Evolutionary conservation across 2,888 invertebrate species (phyloP).

Genomic region (Oligia fasciuncula): DNA sequence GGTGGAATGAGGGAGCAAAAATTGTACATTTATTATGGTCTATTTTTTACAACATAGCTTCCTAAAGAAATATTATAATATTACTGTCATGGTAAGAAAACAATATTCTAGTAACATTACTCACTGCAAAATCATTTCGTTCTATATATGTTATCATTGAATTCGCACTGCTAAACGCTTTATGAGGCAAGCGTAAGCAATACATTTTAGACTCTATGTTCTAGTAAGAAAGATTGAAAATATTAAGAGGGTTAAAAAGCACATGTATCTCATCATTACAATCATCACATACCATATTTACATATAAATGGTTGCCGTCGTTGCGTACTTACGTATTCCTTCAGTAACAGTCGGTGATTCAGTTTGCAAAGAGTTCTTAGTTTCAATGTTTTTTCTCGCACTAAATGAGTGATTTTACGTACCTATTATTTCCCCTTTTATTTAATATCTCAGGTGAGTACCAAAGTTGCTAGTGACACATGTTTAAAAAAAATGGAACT

Average conservation of each 20-base stretch:
- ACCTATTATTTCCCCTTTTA: neutral
- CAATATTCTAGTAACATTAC: conserved; percentile 46
- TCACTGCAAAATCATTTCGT: conserved; percentile 2
- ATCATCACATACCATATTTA: neutral
- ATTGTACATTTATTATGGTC: neutral
- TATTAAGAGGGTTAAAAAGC: neutral
- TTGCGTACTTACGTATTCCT: neutral
- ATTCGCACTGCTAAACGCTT: conserved; percentile 5
- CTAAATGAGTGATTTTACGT: neutral
- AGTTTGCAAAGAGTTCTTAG: neutral
- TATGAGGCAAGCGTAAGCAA: conserved; percentile 9
- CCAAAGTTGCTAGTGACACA: too few species aligned
- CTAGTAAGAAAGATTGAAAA: fast-evolving
- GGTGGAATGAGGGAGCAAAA: neutral
- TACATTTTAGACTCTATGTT: conserved; percentile 27
- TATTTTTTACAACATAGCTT: too few species aligned
- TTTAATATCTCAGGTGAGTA: conserved; percentile 16
- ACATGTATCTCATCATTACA: neutral
- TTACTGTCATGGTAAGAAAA: conserved; percentile 23
- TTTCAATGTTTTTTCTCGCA: neutral
- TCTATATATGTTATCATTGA: conserved; percentile 27
- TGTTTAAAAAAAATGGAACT: neutral
- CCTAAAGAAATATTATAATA: neutral
- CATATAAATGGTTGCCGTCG: neutral
- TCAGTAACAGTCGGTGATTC: conserved; percentile 8